Percentiles rank a stretch among this genome's conserved stretches.
Conservation (phyloP, 2,113 vertebrate species). For the Brachyhypopomus occidentalis region DNA sequence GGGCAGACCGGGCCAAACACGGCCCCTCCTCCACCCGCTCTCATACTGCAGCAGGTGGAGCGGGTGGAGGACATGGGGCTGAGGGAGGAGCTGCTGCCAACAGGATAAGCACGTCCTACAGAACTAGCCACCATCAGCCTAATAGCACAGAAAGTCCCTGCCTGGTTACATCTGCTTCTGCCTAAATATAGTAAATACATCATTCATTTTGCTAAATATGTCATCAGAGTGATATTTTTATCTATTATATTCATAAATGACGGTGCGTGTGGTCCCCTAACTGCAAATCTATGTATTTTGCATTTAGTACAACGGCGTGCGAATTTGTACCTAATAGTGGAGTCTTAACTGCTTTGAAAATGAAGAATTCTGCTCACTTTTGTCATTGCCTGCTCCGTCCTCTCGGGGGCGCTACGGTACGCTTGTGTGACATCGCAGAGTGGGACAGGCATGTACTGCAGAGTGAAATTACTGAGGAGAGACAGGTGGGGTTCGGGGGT, state of each 20-base stretch:
- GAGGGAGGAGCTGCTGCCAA: background rate
- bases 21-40: background rate
- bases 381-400: conserved; percentile 83
- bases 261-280: too few relatives aligned
- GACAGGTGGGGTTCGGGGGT: too few relatives aligned
- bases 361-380: conserved; percentile 73
- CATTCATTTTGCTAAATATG: too few relatives aligned
- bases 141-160: background rate
- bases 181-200: too few relatives aligned
- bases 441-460: conserved; percentile 90
- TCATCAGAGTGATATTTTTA: too few relatives aligned
- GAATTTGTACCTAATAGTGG: background rate
- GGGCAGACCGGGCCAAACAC: background rate
- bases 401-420: conserved; percentile 84
- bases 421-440: conserved; percentile 87
- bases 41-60: background rate
- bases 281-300: too few relatives aligned
- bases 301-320: too few relatives aligned
- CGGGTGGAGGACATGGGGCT: background rate
- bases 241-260: too few relatives aligned
- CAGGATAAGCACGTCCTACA: background rate
- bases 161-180: background rate
- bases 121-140: too few relatives aligned
- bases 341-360: background rate
- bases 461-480: conserved; percentile 83